A percentile compares a stretch with the other conserved stretches of the same genome.
phyloP scores from a whole-genome alignment of 2,888 invertebrate species.

The Pseudococcus jackbeardsleyi region DNA sequence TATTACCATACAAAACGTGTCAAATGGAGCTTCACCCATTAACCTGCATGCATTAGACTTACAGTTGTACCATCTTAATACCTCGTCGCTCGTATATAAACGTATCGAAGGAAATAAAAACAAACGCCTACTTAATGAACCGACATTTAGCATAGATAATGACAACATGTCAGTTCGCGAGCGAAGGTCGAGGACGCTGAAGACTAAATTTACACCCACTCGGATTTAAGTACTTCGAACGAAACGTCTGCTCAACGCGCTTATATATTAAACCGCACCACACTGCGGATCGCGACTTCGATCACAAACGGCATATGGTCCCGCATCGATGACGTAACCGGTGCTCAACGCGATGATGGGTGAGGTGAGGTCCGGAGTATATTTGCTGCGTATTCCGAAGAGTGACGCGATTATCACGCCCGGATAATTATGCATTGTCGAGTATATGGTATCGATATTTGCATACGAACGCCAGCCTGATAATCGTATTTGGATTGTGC shows the following conservation, averaged over 20 bases:
- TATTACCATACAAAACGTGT: constrained; percentile 10
- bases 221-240: neutral
- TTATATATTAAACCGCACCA: neutral
- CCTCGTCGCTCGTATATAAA: neutral
- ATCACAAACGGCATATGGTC: constrained; percentile 4
- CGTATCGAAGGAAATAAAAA: constrained; percentile 54
- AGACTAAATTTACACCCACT: constrained; percentile 35
- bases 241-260: neutral
- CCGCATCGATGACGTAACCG: constrained; percentile 35
- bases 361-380: neutral
- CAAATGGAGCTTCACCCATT: constrained; percentile 51
- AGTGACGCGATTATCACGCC: constrained; percentile 17
- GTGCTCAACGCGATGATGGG: neutral
- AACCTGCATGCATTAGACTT: constrained; percentile 21
- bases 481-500: neutral
- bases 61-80: neutral
- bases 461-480: neutral
- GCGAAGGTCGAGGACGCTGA: constrained; percentile 56
- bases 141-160: constrained; percentile 19
- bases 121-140: constrained; percentile 58
- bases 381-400: neutral
- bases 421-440: constrained; percentile 27
- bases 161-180: constrained; percentile 41
- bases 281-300: neutral
- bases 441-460: neutral